Conservation (phyloP, 2,113 vertebrate species). For the Poeciliopsis retropinna region DNA sequence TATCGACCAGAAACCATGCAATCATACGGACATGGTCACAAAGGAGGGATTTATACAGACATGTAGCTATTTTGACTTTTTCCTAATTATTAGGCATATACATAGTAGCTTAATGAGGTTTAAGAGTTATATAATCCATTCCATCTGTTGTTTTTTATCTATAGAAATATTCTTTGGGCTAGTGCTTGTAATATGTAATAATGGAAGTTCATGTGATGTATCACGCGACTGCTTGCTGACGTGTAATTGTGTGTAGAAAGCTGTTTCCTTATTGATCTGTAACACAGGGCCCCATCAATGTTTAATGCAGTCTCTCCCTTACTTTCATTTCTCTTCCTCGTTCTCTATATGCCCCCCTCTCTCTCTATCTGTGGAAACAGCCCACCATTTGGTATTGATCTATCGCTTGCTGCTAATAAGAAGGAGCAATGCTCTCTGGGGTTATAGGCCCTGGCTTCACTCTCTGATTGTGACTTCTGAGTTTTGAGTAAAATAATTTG, state of each 20-base stretch:
- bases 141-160: slow-evolving; percentile 1
- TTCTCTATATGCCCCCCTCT: slow-evolving; percentile 4
- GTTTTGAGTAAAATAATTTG: slow-evolving; percentile 23
- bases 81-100: slow-evolving; percentile 30
- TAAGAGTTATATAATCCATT: neutral
- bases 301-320: slow-evolving; percentile 75
- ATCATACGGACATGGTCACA: slow-evolving; percentile 45
- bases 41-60: slow-evolving; percentile 46
- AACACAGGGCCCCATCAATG: slow-evolving; percentile 74
- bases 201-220: slow-evolving; percentile 56
- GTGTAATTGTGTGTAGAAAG: slow-evolving; percentile 78
- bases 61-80: slow-evolving; percentile 28
- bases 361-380: slow-evolving; percentile 62
- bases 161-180: slow-evolving; percentile 11
- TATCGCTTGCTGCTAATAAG: slow-evolving; percentile 65
- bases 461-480: slow-evolving; percentile 16
- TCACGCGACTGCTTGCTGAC: slow-evolving; percentile 67
- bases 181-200: slow-evolving; percentile 39
- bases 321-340: slow-evolving; percentile 49
- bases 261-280: slow-evolving; percentile 72
- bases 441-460: slow-evolving; percentile 19
- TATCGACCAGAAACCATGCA: slow-evolving; percentile 65
- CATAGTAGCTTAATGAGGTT: slow-evolving; percentile 8
- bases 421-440: slow-evolving; percentile 52
- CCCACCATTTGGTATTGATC: slow-evolving; percentile 75